A percentile compares a stretch with the other conserved stretches of the same genome.
Conservation (phyloP, 2,113 vertebrate genomes). For the Sminthopsis crassicaudata region DNA sequence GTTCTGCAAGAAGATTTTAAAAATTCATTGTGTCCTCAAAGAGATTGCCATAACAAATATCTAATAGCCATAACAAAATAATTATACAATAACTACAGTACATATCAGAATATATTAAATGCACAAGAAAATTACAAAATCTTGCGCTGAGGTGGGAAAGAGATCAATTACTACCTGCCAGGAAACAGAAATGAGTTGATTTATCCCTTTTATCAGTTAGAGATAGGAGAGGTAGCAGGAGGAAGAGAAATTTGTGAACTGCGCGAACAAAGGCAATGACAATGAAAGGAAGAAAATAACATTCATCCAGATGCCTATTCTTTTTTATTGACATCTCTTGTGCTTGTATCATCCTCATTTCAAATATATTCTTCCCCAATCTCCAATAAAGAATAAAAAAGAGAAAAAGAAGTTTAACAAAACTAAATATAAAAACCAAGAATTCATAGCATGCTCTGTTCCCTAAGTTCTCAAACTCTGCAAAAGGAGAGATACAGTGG, state of each 20-base stretch:
- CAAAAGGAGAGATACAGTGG: neutral
- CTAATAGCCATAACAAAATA: neutral
- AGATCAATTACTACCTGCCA: neutral
- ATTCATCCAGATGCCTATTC: neutral
- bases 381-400: neutral
- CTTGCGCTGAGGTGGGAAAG: neutral
- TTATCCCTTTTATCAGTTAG: neutral
- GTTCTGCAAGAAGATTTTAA: neutral
- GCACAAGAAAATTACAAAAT: neutral
- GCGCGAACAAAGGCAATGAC: neutral
- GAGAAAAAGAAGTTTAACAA: neutral
- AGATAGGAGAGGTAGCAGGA: neutral
- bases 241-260: neutral
- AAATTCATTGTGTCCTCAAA: neutral
- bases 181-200: neutral
- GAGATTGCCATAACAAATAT: neutral
- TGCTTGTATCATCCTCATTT: neutral
- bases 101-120: neutral
- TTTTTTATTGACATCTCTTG: neutral
- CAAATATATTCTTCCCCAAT: neutral
- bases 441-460: neutral
- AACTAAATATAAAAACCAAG: neutral
- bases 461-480: neutral
- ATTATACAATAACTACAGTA: neutral
- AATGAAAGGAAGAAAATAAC: neutral